phyloP scores from a whole-genome alignment of 2,888 invertebrate species.

The Frankliniella fusca region DNA sequence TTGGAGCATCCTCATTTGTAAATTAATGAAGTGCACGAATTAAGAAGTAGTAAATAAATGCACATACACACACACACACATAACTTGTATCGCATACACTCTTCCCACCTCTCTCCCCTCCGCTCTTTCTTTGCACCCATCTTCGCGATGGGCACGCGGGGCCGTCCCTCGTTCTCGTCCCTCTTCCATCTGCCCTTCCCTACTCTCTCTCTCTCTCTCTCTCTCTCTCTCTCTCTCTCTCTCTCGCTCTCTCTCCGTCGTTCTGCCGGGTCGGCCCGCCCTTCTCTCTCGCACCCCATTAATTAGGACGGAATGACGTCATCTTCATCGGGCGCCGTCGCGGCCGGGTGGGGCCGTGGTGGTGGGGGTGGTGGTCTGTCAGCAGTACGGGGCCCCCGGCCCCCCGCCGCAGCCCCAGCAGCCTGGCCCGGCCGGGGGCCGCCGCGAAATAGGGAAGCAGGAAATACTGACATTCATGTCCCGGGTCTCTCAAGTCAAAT shows the following conservation, averaged over 20 bases:
- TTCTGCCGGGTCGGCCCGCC: background rate
- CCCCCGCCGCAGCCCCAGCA: too few species aligned
- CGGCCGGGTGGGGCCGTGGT: background rate
- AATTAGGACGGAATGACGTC: slow-evolving; percentile 21
- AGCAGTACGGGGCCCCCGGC: background rate
- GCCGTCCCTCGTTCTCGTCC: background rate
- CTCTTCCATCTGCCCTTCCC: too few species aligned
- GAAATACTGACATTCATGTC: too few species aligned
- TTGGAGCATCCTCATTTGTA: too few species aligned
- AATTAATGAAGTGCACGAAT: too few species aligned
- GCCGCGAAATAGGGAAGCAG: too few species aligned
- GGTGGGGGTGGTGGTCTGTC: background rate
- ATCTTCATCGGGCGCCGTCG: slow-evolving; percentile 11
- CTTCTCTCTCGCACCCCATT: slow-evolving; percentile 17
- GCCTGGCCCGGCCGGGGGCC: too few species aligned
- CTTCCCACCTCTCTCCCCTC: background rate
- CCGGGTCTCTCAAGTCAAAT: too few species aligned
- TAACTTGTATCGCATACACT: too few species aligned
- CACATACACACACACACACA: too few species aligned
- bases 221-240: background rate
- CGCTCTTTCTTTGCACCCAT: background rate
- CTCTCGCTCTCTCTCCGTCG: background rate
- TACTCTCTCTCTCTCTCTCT: too few species aligned
- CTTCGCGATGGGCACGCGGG: background rate
- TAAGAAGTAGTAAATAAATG: too few species aligned